Evolutionary conservation across 1,140 invertebrate species (phyloP), one percentile per base, ranked within the genome.

Genomic region (Hyphantria cunea): DNA sequence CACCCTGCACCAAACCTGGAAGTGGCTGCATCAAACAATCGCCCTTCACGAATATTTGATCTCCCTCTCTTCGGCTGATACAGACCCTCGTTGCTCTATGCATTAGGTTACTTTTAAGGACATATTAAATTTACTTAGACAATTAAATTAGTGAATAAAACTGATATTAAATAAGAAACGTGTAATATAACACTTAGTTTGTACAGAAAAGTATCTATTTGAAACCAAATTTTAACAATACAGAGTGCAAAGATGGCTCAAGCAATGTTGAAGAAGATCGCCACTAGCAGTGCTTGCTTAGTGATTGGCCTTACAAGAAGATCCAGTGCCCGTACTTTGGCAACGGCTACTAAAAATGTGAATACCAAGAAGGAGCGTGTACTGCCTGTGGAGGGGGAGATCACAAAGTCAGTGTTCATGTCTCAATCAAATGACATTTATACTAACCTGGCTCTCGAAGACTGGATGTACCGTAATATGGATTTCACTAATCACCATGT

Each of bases 361-460:
- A 48, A 70, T 25, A 32, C 53, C 11, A 85, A 82, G 54, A 82
- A 84, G 55, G 78, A 82, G n/a, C 66, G 72, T 14, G 70, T 73
- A 12, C 63, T 89, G 62, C 84, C 85, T 11, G 53, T 80, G 14
- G 92, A 93, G 72, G 76, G 80, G 44, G 81, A 91, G 65, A 93
- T 95, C 44, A 93, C 93, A 59, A 97, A 97, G 88, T 96, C 96
- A 9, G 96, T 98, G 37, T 96, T 97, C 70, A 96, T 99, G 70
- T 99, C 98, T 0, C 96, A 97, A 84, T 98, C 97, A 0, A 94
- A 93, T 64, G 95, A 98, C 84, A 95, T 99, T 55, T 98, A 95
- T 80, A 95, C 95, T 0, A 99, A 99, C 91, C 86, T 99, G 72
- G 97, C 98, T 10, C 86, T 99, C 6, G 98, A 99, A 91, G 96